Evolutionary conservation across 2,888 invertebrate genomes (phyloP).

Genomic region (Bembecia ichneumoniformis): DNA sequence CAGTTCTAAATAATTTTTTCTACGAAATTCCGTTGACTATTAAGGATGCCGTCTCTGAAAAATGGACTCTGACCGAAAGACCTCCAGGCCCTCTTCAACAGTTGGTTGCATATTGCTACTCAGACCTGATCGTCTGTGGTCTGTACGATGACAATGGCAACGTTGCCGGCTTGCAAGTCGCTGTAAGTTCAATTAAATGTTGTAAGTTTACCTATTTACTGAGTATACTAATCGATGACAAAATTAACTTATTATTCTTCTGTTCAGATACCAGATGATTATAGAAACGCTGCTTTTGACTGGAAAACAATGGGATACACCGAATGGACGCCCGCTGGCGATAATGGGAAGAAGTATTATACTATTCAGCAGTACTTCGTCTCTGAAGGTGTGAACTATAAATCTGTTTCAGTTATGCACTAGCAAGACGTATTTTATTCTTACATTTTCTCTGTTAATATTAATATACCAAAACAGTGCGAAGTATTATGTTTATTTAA

Average conservation of each 20-base stretch:
- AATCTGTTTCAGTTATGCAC: too few relatives aligned
- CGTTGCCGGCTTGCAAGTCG: constrained; percentile 38
- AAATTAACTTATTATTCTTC: neutral
- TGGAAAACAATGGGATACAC: constrained; percentile 1
- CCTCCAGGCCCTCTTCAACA: constrained; percentile 17
- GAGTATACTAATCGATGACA: too few relatives aligned
- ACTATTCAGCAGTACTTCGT: constrained; percentile 11
- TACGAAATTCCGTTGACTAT: constrained; percentile 25
- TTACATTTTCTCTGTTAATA: too few relatives aligned
- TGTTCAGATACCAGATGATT: constrained; percentile 1
- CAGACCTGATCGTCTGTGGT: constrained; percentile 28
- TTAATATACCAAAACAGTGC: too few relatives aligned
- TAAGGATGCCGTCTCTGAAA: constrained; percentile 17
- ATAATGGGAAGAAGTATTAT: constrained; percentile 6
- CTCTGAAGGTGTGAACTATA: constrained; percentile 13
- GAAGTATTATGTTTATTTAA: too few relatives aligned
- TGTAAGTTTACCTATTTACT: too few relatives aligned
- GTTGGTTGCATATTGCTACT: constrained; percentile 30
- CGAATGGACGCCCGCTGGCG: constrained; percentile 1
- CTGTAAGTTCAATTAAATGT: too few relatives aligned
- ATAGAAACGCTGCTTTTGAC: neutral
- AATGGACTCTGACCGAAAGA: constrained; percentile 21
- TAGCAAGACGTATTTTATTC: too few relatives aligned
- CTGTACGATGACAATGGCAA: constrained; percentile 27
- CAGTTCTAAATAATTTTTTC: constrained; percentile 21